These are phyloP conservation scores for Cheilosia impressa DNA, from an alignment of 2,888 invertebrate species.

Conservation along the genomic window DNA sequence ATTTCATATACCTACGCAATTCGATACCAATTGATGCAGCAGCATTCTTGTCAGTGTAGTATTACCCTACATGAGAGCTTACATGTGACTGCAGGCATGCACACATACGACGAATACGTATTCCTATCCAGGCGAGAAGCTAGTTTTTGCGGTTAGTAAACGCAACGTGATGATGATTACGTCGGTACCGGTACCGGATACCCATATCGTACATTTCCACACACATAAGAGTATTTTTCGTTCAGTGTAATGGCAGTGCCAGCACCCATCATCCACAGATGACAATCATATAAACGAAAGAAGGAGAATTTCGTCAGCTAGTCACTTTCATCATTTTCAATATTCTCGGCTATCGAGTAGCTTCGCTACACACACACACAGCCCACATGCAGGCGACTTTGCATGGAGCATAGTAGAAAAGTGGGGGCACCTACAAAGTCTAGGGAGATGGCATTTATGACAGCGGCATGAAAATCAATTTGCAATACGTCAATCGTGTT, in stretches of 20 bases:
- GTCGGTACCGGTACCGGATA: not conserved
- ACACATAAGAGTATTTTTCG: constrained; percentile 16
- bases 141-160: constrained; percentile 46
- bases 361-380: constrained; percentile 1
- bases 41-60: constrained; percentile 9
- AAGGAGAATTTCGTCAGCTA: constrained; percentile 66
- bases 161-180: constrained; percentile 66
- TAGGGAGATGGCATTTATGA: constrained; percentile 78
- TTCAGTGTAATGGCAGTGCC: constrained; percentile 70
- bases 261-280: constrained; percentile 81
- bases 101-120: not conserved
- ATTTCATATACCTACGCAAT: constrained; percentile 9
- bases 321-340: constrained; percentile 51
- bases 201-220: constrained; percentile 19
- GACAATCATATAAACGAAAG: constrained; percentile 79
- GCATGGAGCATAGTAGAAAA: constrained; percentile 25
- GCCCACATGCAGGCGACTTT: constrained; percentile 6
- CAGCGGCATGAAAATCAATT: constrained; percentile 81
- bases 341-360: constrained; percentile 38
- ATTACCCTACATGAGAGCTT: constrained; percentile 7
- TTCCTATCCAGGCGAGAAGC: constrained; percentile 3
- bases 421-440: constrained; percentile 52
- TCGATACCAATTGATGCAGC: constrained; percentile 32
- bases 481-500: constrained; percentile 80
- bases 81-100: constrained; percentile 11